A percentile compares a stretch with the other conserved stretches of the same genome.
Conservation (phyloP, 2,888 invertebrate species). For the Tenthredo notha region DNA sequence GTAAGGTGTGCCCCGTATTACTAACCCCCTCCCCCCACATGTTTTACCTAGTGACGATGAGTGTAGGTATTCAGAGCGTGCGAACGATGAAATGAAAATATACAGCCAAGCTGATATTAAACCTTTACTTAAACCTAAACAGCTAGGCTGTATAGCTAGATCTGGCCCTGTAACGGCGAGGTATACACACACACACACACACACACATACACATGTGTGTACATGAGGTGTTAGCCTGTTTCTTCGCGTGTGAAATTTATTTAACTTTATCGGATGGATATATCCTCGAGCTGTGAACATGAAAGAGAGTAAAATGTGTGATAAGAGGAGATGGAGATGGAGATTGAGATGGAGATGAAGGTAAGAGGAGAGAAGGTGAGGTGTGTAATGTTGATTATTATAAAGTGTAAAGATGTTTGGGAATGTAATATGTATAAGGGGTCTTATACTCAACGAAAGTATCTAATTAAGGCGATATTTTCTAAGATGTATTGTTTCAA, state of each 20-base stretch:
- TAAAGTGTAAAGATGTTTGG: background rate
- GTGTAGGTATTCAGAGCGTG: constrained; percentile 25
- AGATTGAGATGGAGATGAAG: background rate
- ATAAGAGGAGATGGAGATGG: background rate
- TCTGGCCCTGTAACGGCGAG: background rate
- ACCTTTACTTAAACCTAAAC: constrained; percentile 32
- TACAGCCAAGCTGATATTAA: constrained; percentile 33
- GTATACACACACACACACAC: background rate
- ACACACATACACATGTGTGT: no score
- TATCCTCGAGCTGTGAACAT: background rate
- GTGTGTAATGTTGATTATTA: background rate
- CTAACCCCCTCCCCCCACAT: background rate
- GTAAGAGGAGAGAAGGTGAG: background rate
- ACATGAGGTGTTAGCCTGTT: background rate
- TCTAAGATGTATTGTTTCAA: constrained; percentile 74
- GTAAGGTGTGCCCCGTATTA: background rate
- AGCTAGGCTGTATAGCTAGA: background rate
- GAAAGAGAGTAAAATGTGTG: constrained; percentile 9
- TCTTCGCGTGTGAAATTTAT: constrained; percentile 40
- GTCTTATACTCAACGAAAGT: constrained; percentile 15
- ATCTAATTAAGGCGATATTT: constrained; percentile 51
- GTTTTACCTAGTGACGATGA: background rate
- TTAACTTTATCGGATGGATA: constrained; percentile 13
- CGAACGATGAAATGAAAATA: constrained; percentile 38
- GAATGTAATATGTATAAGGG: constrained; percentile 7